These are phyloP conservation scores for Stomatorhinus ivindoensis DNA, from an alignment of 2,113 vertebrate genomes.

Conservation along the genomic window DNA sequence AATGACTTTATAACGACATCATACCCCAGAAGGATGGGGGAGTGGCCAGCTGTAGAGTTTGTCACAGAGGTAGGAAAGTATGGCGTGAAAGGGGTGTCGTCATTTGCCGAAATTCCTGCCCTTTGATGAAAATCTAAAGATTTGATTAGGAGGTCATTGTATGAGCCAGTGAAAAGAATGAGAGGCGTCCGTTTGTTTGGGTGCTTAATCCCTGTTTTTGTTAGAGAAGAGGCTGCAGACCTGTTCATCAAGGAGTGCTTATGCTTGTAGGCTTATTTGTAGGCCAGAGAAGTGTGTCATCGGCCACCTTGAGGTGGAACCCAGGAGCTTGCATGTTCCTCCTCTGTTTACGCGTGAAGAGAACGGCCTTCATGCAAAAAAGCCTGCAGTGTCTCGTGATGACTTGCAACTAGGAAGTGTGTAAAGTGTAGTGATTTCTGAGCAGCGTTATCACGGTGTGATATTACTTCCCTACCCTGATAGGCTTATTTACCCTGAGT, in stretches of 20 bases:
- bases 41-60: background rate
- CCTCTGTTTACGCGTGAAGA: background rate
- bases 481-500: background rate
- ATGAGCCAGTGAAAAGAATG: background rate
- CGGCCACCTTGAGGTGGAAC: background rate
- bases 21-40: background rate
- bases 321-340: background rate
- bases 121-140: background rate
- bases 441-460: background rate
- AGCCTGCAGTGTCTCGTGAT: background rate
- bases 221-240: background rate
- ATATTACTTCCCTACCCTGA: background rate
- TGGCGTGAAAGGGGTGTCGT: too few species aligned
- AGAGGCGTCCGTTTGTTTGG: background rate
- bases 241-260: background rate
- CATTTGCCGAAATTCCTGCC: background rate
- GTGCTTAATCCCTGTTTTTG: background rate
- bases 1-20: background rate
- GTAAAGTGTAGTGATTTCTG: background rate
- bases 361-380: background rate
- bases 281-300: background rate
- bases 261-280: background rate
- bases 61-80: background rate
- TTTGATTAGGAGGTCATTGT: background rate
- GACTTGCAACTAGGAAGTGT: background rate